phyloP scores from a whole-genome alignment of 1,140 invertebrate genomes.

The Cecropterus lyciades region DNA sequence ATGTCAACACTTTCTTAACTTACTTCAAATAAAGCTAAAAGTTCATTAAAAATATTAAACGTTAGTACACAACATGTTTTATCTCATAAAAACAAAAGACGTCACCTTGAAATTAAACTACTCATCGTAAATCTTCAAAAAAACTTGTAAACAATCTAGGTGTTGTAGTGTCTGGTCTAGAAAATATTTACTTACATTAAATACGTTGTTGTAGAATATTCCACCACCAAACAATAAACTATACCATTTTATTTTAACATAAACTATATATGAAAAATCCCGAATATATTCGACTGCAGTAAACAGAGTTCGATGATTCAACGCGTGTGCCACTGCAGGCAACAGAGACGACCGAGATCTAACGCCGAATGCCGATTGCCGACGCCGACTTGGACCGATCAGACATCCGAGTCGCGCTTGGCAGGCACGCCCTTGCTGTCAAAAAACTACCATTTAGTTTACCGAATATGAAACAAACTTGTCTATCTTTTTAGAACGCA shows the following conservation, averaged over 20 bases:
- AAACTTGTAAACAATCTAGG: constrained; percentile 32
- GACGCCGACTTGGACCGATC: constrained; percentile 15
- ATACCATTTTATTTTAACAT: constrained; percentile 17
- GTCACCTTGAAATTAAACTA: constrained; percentile 31
- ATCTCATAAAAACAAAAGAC: constrained; percentile 33
- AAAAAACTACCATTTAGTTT: constrained; percentile 13
- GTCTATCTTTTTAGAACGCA: no score
- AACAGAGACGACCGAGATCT: not conserved
- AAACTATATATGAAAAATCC: constrained; percentile 4
- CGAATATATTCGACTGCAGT: constrained; percentile 29
- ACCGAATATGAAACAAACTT: not conserved
- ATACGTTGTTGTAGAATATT: not conserved
- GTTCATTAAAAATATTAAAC: constrained; percentile 9
- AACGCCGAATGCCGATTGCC: constrained; percentile 21
- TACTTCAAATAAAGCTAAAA: constrained; percentile 9
- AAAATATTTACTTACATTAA: constrained; percentile 28
- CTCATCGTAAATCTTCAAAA: constrained; percentile 26
- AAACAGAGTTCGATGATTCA: constrained; percentile 17
- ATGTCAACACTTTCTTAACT: constrained; percentile 13
- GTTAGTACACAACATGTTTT: constrained; percentile 1
- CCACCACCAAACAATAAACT: constrained; percentile 1
- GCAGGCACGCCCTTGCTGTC: constrained; percentile 7
- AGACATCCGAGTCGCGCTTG: constrained; percentile 4
- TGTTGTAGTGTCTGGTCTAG: not conserved
- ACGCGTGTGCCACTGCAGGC: constrained; percentile 7